phyloP scores from a whole-genome alignment of 2,888 invertebrate species.

The Cryptocephalus moraei region DNA sequence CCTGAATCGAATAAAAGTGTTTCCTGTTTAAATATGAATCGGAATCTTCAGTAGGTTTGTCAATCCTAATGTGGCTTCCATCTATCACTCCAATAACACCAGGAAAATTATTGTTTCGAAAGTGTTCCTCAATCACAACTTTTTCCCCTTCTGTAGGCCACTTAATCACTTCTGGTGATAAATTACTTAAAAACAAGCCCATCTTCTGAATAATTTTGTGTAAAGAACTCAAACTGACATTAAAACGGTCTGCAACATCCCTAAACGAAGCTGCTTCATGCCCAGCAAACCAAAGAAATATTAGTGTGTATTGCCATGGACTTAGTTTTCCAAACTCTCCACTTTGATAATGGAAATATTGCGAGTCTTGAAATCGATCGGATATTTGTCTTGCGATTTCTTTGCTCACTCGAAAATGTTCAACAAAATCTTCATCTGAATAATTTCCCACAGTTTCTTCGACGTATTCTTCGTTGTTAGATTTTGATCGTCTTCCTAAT shows the following conservation, averaged over 20 bases:
- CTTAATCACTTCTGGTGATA: conserved; percentile 1
- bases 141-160: conserved; percentile 1
- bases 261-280: not conserved
- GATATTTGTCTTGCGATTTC: too few species aligned
- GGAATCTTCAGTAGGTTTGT: conserved; percentile 4
- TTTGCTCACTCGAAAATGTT: too few species aligned
- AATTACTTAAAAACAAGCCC: not conserved
- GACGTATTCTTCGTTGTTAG: too few species aligned
- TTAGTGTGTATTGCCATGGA: too few species aligned
- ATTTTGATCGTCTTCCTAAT: too few species aligned
- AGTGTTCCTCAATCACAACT: not conserved
- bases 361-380: too few species aligned
- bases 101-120: conserved; percentile 5
- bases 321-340: too few species aligned
- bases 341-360: too few species aligned
- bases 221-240: not conserved
- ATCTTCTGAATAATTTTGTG: not conserved
- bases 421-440: too few species aligned
- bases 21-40: conserved; percentile 7
- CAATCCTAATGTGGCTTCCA: conserved; percentile 8
- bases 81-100: conserved; percentile 9
- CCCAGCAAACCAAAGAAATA: too few species aligned
- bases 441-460: too few species aligned
- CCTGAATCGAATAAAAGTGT: conserved; percentile 7
- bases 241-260: conserved; percentile 2